Base-by-base conservation (phyloP, 35 echinoderm and acorn worm species). In the Ptychodera flava region DNA sequence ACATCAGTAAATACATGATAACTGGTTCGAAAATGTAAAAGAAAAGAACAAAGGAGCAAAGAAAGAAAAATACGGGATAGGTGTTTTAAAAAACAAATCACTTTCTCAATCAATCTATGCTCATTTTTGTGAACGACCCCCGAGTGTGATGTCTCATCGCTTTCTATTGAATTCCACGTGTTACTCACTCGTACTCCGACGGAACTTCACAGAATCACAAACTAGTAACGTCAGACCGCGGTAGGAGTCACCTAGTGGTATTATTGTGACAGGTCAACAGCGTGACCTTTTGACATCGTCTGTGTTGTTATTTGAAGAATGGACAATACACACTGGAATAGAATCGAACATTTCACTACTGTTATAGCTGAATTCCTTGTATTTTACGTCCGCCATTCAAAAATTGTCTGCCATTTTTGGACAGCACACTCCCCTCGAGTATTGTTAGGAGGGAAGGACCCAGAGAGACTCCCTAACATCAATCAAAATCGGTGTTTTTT, bases 361-460 rank as follows among this genome's bases (percentile, higher is more conserved):
- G n/a, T n/a, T n/a, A n/a, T 6, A 64, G 45, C 22, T 64, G 22
- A 22, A 64, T 64, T 64, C 45, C 6, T 22, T 64, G 45, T 64
- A 64, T 64, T 64, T 64, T 64, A 64, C 45, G n/a, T n/a, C n/a
- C n/a, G 45, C 45, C 45, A 64, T 64, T 64, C 45, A 64, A 64
- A 64, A 64, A 64, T 64, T 64, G 45, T 64, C 22, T 64, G 6
- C 45, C 45, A 64, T 64, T 12, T 64, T 64, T 64, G 45, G 45
- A 22, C 6, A 64, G 45, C 22, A 22, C 45, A 64, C 45, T 64
- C 45, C 45, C 45, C 22, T 64, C 22, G 45, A n/a, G 6, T 64
- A 64, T 64, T 64, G 45, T 64, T 64, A 64, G 45, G 22, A 6
- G 6, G 6, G 45, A 64, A n/a, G n/a, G n/a, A n/a, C n/a, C n/a